Evolutionary conservation across 1,140 invertebrate genomes (phyloP), one percentile per base, ranked within the genome.

Genomic region (Hylaeus anthracinus): DNA sequence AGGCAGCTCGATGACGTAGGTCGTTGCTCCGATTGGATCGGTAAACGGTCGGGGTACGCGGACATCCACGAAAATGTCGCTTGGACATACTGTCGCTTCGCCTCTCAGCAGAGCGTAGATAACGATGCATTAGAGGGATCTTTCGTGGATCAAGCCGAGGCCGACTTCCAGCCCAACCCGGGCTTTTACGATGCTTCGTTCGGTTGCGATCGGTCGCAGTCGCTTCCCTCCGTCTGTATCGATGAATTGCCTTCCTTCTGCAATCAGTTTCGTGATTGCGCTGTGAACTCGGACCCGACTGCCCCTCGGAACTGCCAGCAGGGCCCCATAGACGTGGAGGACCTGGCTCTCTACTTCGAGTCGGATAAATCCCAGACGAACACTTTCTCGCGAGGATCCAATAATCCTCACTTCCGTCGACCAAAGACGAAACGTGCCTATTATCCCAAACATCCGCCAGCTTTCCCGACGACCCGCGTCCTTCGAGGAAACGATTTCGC

Each of bases 241-340:
- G 69, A 79, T 0, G 53, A 60, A 8, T 9, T 55, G 39, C 61
- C 45, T 2, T 3, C 5, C 3, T 70, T 45, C 0, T 73, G 77
- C 15, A 14, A 26, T 5, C 61, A 73, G 14, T 51, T 41, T n/a
- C 14, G 53, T 10, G 26, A 79, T 5, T 67, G 83, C 43, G 5
- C 51, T 12, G 15, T 39, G 10, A 74, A 12, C 14, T 0, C 6
- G 1, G 0, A 6, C 2, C 4, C 43, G 1, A 14, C 9, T 0
- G 9, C 14, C 2, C 9, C 39, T 3, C 84, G 8, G 26, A 75
- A 14, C 4, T 88, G 86, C 26, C 84, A 80, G 8, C 3, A 85
- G 15, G 88, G 88, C 0, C 83, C 91, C 0, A 69, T 93, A 0
- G 91, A 92, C 75, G 88, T 92, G 12, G 91, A 93, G 65, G 91